phyloP scores from a whole-genome alignment of 64 coral and sea anemone genomes.

The Pocillopora verrucosa region DNA sequence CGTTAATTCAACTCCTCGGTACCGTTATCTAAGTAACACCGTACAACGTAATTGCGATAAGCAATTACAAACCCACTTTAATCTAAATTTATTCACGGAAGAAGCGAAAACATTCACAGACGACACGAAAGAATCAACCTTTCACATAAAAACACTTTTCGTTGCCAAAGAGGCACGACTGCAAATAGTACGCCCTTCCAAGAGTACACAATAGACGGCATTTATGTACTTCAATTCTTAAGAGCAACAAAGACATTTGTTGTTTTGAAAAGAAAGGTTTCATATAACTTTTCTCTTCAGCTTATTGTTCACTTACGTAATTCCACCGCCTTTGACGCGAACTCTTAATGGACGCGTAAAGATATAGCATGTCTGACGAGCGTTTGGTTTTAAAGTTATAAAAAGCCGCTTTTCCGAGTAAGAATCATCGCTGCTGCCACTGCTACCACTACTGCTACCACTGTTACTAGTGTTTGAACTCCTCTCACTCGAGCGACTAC shows the following conservation, averaged over 20 bases:
- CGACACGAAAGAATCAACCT: too few species aligned
- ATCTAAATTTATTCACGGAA: too few species aligned
- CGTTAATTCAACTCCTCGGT: too few species aligned
- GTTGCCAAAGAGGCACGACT: too few species aligned
- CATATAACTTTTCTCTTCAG: not conserved
- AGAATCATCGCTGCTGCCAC: not conserved
- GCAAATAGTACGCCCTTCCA: too few species aligned
- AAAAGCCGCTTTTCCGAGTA: constrained; percentile 16
- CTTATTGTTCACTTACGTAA: constrained; percentile 4
- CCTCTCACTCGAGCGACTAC: not conserved
- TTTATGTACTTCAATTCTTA: not conserved
- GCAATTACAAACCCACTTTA: too few species aligned
- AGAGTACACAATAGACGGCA: too few species aligned
- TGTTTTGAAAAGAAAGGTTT: not conserved
- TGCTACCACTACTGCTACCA: not conserved
- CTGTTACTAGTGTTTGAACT: not conserved
- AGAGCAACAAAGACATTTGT: not conserved
- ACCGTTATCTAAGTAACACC: too few species aligned
- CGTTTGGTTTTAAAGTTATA: constrained; percentile 40
- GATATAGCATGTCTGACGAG: constrained; percentile 34
- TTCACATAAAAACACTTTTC: too few species aligned
- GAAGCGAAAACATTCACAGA: too few species aligned
- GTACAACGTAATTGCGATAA: too few species aligned
- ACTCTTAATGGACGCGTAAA: constrained; percentile 24
- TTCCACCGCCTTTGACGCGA: not conserved